phyloP scores from a whole-genome alignment of 2,797 vertebrate species.

The Setipinna tenuifilis region DNA sequence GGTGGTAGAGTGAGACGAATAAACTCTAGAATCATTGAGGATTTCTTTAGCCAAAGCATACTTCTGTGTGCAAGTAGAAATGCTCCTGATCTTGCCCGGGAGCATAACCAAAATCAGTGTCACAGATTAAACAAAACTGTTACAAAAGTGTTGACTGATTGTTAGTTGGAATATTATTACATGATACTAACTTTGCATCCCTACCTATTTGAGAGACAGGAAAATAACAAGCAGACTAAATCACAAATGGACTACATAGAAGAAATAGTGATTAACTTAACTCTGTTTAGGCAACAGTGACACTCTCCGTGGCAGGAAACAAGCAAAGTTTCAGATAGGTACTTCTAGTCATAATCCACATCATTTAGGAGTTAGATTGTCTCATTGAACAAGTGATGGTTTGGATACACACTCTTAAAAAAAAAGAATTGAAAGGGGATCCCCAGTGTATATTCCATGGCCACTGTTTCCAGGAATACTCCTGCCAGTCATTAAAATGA shows the following conservation, averaged over 20 bases:
- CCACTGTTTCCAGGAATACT: background rate
- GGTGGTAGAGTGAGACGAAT: background rate
- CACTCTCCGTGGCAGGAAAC: background rate
- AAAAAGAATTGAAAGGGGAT: background rate
- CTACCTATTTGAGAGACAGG: background rate
- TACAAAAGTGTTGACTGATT: background rate
- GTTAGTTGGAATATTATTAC: background rate
- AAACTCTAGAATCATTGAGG: background rate
- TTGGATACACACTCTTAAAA: background rate
- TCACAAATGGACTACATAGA: background rate
- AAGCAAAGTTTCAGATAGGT: background rate
- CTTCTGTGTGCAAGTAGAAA: background rate
- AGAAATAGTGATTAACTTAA: background rate
- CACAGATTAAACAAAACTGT: background rate
- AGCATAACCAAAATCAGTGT: background rate
- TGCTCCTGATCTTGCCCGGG: background rate
- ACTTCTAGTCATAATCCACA: background rate
- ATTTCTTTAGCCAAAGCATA: constrained; percentile 22
- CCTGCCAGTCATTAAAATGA: constrained; percentile 20
- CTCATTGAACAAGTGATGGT: background rate
- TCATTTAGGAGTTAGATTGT: background rate
- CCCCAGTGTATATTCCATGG: constrained; percentile 17
- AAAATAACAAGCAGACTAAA: background rate
- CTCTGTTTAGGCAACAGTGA: background rate
- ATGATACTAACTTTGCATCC: background rate